phyloP scores from a whole-genome alignment of 1,140 invertebrate species.

The Spodoptera frugiperda region DNA sequence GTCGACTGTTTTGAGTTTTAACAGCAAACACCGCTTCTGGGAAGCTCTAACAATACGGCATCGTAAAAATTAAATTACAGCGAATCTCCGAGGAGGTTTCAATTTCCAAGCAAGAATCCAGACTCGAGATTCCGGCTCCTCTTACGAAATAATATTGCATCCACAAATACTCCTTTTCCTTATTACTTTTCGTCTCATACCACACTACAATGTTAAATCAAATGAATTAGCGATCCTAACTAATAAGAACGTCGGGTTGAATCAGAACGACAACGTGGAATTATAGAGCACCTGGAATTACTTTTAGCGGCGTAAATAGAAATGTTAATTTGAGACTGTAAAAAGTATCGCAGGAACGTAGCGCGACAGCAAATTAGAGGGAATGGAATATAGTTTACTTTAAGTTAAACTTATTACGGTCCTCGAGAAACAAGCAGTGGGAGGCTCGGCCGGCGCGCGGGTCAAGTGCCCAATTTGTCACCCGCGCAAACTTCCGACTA shows the following conservation, averaged over 20 bases:
- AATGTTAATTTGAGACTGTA: conserved; percentile 73
- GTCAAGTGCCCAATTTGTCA: conserved; percentile 86
- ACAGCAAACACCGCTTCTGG: conserved; percentile 68
- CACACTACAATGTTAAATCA: conserved; percentile 12
- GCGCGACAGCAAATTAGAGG: conserved; percentile 82
- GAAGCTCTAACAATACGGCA: conserved; percentile 76
- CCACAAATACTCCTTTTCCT: conserved; percentile 45
- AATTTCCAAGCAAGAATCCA: conserved; percentile 76
- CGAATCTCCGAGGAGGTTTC: conserved; percentile 75
- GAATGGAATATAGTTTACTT: conserved; percentile 86
- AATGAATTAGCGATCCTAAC: conserved; percentile 39
- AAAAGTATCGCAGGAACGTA: conserved; percentile 71
- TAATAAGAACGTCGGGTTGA: conserved; percentile 26
- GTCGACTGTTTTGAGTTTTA: conserved; percentile 62
- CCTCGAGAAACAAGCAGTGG: conserved; percentile 82
- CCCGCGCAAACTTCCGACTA: conserved; percentile 82
- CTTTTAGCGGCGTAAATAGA: conserved; percentile 53
- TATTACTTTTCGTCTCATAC: conserved; percentile 34
- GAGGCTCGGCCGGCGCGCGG: conserved; percentile 77
- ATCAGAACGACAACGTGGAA: conserved; percentile 26
- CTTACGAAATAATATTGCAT: conserved; percentile 75
- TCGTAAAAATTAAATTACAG: conserved; percentile 84
- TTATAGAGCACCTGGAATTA: conserved; percentile 42
- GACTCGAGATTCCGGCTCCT: conserved; percentile 67
- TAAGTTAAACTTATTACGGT: conserved; percentile 86